phyloP scores from a whole-genome alignment of 1,140 invertebrate species.

The Drosophila arawakana region DNA sequence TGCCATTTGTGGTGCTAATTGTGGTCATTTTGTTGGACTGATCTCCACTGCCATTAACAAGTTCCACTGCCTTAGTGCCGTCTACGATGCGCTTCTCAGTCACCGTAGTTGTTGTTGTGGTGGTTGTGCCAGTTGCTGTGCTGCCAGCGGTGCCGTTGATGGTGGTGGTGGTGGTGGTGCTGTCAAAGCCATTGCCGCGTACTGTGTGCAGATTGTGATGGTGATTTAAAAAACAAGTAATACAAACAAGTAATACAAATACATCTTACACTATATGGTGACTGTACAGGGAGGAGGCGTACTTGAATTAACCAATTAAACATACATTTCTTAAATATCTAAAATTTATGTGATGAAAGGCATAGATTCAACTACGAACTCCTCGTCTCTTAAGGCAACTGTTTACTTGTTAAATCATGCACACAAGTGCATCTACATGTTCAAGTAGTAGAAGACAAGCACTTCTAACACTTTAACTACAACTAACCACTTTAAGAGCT shows the following conservation, averaged over 20 bases:
- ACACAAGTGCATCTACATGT: no score
- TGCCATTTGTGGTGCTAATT: constrained; percentile 39
- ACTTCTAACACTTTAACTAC: no score
- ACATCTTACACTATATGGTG: background rate
- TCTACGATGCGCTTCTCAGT: constrained; percentile 48
- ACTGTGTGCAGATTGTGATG: constrained; percentile 38
- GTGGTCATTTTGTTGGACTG: constrained; percentile 9
- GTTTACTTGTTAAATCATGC: no score
- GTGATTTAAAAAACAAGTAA: background rate
- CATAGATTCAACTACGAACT: no score
- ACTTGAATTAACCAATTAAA: no score
- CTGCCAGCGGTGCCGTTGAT: constrained; percentile 49
- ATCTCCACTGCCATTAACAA: constrained; percentile 17
- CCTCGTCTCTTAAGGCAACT: no score
- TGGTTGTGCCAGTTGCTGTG: constrained; percentile 37
- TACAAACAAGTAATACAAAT: no score
- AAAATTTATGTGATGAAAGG: no score
- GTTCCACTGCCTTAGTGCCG: constrained; percentile 20
- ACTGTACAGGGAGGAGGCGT: background rate
- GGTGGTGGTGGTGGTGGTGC: constrained; percentile 27
- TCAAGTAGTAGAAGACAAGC: no score
- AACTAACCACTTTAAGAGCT: no score
- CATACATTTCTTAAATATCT: no score
- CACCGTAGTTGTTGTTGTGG: constrained; percentile 37
- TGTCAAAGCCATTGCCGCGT: constrained; percentile 55